Percentiles rank a stretch among this genome's conserved stretches.
phyloP scores from a whole-genome alignment of 1,140 invertebrate genomes.

The Paralvinella palmiformis region DNA sequence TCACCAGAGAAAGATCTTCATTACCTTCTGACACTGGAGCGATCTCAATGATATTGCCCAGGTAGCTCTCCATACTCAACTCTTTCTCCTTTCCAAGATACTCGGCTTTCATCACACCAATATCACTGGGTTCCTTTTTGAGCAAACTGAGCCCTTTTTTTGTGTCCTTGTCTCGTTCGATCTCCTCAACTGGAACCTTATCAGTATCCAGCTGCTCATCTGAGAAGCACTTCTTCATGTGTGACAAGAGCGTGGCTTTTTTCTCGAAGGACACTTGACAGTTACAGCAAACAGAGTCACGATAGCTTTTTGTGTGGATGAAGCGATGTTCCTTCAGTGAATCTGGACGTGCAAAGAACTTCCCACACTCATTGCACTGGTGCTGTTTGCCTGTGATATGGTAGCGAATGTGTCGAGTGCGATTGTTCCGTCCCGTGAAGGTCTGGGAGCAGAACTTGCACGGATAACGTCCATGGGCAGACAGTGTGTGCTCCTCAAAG shows the following conservation, averaged over 20 bases:
- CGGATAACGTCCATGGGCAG: slow-evolving; percentile 15
- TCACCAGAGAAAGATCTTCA: too few species aligned
- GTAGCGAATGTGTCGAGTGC: slow-evolving; percentile 11
- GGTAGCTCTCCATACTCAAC: too few species aligned
- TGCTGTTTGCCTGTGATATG: slow-evolving; percentile 7
- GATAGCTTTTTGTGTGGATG: slow-evolving; percentile 19
- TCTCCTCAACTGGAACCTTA: too few species aligned
- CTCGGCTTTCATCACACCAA: too few species aligned
- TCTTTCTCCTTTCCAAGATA: too few species aligned
- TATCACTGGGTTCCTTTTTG: too few species aligned
- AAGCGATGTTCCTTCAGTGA: slow-evolving; percentile 16
- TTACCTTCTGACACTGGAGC: too few species aligned
- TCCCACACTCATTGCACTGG: slow-evolving; percentile 10
- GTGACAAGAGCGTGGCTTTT: slow-evolving; percentile 14
- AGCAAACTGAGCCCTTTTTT: too few species aligned
- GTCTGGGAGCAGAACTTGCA: slow-evolving; percentile 17
- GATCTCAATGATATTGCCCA: too few species aligned
- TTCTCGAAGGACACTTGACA: slow-evolving; percentile 10
- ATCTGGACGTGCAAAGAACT: slow-evolving; percentile 16
- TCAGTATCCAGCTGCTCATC: too few species aligned
- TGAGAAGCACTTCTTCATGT: slow-evolving; percentile 19
- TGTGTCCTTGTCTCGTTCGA: too few species aligned
- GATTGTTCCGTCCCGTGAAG: slow-evolving; percentile 19
- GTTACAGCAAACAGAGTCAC: not conserved
- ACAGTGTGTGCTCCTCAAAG: slow-evolving; percentile 14